Base-by-base conservation (phyloP, 2,888 invertebrate species). In the Notodonta ziczac region DNA sequence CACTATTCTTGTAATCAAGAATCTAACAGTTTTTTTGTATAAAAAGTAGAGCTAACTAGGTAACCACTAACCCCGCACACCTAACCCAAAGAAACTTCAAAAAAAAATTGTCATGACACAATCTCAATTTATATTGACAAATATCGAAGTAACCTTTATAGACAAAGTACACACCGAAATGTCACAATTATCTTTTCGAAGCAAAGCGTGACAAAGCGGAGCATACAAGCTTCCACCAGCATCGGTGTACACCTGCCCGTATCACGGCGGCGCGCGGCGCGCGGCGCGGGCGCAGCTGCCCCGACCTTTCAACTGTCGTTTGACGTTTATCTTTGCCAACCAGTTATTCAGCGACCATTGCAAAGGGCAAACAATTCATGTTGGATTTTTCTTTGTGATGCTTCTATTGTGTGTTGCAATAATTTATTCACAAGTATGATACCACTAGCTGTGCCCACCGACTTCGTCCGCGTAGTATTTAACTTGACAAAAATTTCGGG, bases 181-280 rank as follows among this genome's bases (percentile, higher is more conserved):
- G 46, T n/a, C 3, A 46, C 42, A 10, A 42, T 42, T 46, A n/a
- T 46, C n/a, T n/a, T n/a, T 46, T n/a, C 13, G 13, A 46, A 1
- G n/a, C n/a, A n/a, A 46, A n/a, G 3, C 5, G 5, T n/a, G 6
- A 46, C n/a, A 46, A 77, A 74, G 78, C 72, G 78, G 80, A 82
- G 84, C 80, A 80, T 67, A 74, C 66, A 64, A 70, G 63, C 62
- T 56, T 53, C 16, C 52, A 66, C 58, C 71, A 65, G 69, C 67
- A 58, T 42, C 55, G 46, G 67, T 48, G 75, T 82, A 80, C 89
- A 89, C 89, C 88, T 89, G 89, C 89, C 85, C 83, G 79, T 84
- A 88, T 87, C 87, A 73, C 74, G 64, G 85, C 83, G 77, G 78
- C 80, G 69, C 70, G 66, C 24, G 24, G 24, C 24, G 24, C 24